Conservation (phyloP, 2,113 vertebrate species). For the Pteronura brasiliensis region DNA sequence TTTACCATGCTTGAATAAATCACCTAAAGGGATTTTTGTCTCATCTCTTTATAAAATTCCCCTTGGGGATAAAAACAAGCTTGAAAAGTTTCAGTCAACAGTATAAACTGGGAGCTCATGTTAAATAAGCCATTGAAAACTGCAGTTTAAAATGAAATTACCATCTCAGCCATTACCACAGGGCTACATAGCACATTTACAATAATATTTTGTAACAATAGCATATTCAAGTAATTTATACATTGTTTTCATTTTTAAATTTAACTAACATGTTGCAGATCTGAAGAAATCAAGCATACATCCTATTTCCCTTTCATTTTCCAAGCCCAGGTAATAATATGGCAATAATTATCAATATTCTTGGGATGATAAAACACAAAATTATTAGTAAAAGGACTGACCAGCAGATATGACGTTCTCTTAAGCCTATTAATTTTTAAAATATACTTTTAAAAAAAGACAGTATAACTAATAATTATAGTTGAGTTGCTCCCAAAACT, state of each 20-base stretch:
- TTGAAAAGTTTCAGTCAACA: slow-evolving; percentile 66
- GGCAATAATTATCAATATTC: not conserved
- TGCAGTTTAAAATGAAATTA: slow-evolving; percentile 64
- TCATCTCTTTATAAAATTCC: slow-evolving; percentile 57
- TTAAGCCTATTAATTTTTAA: not conserved
- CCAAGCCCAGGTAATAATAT: not conserved
- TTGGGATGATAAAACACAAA: not conserved
- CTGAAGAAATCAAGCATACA: not conserved
- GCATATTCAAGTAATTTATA: slow-evolving; percentile 20
- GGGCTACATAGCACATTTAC: slow-evolving; percentile 20
- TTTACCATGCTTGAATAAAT: slow-evolving; percentile 51
- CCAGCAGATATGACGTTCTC: not conserved
- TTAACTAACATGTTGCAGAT: not conserved
- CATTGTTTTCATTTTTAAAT: slow-evolving; percentile 32
- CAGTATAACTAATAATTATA: not conserved
- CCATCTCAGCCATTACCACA: slow-evolving; percentile 43
- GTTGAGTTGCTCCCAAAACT: not conserved
- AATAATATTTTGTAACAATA: slow-evolving; percentile 61
- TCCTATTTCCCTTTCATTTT: not conserved
- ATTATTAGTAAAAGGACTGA: not conserved
- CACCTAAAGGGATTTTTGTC: slow-evolving; percentile 45
- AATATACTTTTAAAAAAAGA: not conserved
- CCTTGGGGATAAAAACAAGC: slow-evolving; percentile 59
- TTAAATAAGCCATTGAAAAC: slow-evolving; percentile 74
- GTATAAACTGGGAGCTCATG: slow-evolving; percentile 60